Evolutionary conservation across 2,113 vertebrate species (phyloP), one percentile per base, ranked within the genome.

Genomic region (Callopanchax toddi): DNA sequence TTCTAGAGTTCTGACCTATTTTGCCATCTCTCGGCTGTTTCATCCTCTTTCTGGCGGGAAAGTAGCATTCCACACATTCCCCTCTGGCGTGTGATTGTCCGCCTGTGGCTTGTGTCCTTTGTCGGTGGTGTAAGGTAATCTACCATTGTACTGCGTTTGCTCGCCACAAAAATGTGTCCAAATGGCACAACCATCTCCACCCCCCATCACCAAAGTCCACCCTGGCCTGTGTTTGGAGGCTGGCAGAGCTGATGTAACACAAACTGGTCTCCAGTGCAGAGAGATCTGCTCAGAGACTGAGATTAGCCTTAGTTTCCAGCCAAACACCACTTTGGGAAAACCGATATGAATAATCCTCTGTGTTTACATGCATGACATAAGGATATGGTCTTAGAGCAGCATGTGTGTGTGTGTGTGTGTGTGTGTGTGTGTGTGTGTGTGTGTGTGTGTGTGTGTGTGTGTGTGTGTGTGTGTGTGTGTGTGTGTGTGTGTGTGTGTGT

Each of bases 361-460:
- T 86, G 83, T 89, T 89, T 87, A 83, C 83, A 79, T 45, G 58
- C 74, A 76, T 71, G 83, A 80, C 87, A 84, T 83, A 81, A 84
- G 73, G 78, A 75, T 71, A 76, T 36, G 25, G 59, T 78, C 52
- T 80, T 78, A 78, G 70, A 67, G 54, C 40, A 26, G 50, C 48
- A 64, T 59, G 26, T 17, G 56, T 68, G 61, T 55, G 62, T 26
- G 22, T 18, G 45, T 50, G 26, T 50, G 34, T 32, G 22, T 20
- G 21, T 49, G 26, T 29, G 49, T 49, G 46, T 26, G 22, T 25
- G 37, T 43, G 21, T 32, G 39, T 45, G 21, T 42, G 54, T 2
- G 54, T 1, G 16, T 6, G 16, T 23, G 25, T 17, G 39, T n/a
- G 36, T 65, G 76, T 81, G 72, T 79, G 36, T 32, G 52, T 39